phyloP scores from a whole-genome alignment of 2,888 invertebrate genomes.

The Tortrix viridana region DNA sequence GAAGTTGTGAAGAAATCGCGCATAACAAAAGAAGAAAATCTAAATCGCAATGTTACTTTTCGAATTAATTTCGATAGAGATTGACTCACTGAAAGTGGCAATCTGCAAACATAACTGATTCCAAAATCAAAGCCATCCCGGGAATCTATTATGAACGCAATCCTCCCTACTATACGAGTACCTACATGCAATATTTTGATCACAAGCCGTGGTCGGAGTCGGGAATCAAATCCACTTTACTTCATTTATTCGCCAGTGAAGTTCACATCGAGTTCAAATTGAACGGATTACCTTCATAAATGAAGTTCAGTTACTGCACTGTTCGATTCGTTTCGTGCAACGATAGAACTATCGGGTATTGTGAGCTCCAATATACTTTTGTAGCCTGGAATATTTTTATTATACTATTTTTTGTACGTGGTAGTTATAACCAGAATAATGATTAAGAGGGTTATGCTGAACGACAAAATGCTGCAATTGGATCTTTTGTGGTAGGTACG shows the following conservation, averaged over 20 bases:
- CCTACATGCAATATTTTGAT: constrained; percentile 32
- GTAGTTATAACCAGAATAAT: too few relatives aligned
- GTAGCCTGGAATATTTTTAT: too few relatives aligned
- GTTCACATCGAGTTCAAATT: constrained; percentile 75
- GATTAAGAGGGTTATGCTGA: too few relatives aligned
- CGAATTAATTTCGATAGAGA: too few relatives aligned
- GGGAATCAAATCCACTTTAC: constrained; percentile 80
- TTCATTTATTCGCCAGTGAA: constrained; percentile 78
- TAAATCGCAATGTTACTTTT: too few relatives aligned
- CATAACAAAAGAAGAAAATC: too few relatives aligned
- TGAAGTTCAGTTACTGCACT: constrained; percentile 54
- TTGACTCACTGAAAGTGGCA: too few relatives aligned
- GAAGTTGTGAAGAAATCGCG: too few relatives aligned
- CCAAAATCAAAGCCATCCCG: background rate
- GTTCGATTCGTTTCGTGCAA: constrained; percentile 33
- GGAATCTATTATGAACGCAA: background rate
- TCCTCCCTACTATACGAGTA: background rate
- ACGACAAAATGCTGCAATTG: too few relatives aligned
- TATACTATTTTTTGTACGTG: too few relatives aligned
- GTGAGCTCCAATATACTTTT: background rate
- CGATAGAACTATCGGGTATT: constrained; percentile 16
- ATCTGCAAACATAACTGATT: background rate
- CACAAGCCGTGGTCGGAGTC: constrained; percentile 70
- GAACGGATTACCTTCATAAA: constrained; percentile 72
- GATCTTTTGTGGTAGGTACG: too few relatives aligned